phyloP scores from a whole-genome alignment of 2,797 vertebrate species.

The Tragelaphus oryx region DNA sequence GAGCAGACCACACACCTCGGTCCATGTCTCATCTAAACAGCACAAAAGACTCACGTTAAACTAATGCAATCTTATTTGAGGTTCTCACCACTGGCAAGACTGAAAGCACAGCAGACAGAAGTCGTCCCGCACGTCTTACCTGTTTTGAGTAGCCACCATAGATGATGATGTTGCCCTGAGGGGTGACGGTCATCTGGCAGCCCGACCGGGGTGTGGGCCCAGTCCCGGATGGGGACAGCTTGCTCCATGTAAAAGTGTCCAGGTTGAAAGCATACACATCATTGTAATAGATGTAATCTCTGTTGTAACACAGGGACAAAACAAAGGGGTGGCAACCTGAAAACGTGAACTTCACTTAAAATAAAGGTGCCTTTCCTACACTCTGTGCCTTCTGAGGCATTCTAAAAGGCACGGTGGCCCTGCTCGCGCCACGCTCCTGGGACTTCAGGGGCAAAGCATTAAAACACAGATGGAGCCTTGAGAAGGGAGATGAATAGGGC shows the following conservation, averaged over 20 bases:
- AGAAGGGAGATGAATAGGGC: fast-evolving
- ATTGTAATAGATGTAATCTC: constrained; percentile 96
- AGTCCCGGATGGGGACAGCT: constrained; percentile 84
- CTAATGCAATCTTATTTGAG: not conserved
- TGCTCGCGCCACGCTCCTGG: too few relatives aligned
- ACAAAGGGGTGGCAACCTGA: not conserved
- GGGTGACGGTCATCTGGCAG: constrained; percentile 88
- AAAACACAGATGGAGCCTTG: not conserved
- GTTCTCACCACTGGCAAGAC: not conserved
- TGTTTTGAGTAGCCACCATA: constrained; percentile 97
- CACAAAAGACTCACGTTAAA: fast-evolving
- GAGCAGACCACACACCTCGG: not conserved
- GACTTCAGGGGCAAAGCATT: not conserved
- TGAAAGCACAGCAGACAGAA: not conserved
- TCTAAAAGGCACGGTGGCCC: fast-evolving
- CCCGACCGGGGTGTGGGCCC: constrained; percentile 90
- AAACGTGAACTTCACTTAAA: not conserved
- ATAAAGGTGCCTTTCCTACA: not conserved
- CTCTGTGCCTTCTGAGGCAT: not conserved
- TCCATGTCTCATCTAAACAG: not conserved
- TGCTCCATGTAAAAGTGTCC: constrained; percentile 92
- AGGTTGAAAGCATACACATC: constrained; percentile 92
- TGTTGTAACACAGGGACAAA: not conserved
- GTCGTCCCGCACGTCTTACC: constrained; percentile 75
- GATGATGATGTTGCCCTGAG: constrained; percentile 87